phyloP scores from a whole-genome alignment of 2,113 vertebrate species.

The Hiodon tergisus region DNA sequence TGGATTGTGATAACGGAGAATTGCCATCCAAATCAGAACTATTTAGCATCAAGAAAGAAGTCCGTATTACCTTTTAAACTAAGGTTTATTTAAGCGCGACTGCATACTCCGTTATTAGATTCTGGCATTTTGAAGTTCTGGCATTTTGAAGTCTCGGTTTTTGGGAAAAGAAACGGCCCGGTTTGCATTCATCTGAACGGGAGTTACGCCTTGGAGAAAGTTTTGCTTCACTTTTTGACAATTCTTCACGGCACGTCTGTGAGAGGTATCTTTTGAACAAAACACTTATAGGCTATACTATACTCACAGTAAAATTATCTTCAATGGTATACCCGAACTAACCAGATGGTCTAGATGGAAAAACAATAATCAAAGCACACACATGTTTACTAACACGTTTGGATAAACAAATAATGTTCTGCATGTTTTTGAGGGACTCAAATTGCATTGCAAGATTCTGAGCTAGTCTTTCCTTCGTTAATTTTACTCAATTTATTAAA shows the following conservation, averaged over 20 bases:
- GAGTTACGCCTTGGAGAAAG: background rate
- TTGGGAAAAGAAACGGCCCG: background rate
- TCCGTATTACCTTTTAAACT: background rate
- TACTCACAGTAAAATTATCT: too few relatives aligned
- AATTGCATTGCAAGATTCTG: too few relatives aligned
- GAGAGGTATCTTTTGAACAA: background rate
- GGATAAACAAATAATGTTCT: too few relatives aligned
- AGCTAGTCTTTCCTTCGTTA: too few relatives aligned
- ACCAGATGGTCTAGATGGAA: background rate
- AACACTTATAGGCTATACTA: background rate
- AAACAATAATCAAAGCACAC: background rate
- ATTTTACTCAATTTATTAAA: too few relatives aligned
- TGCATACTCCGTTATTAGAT: background rate
- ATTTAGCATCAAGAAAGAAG: constrained; percentile 1
- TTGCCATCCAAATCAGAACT: constrained; percentile 1
- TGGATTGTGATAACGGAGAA: background rate
- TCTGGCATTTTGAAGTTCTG: background rate
- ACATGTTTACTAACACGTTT: background rate
- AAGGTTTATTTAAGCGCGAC: background rate
- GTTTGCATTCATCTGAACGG: background rate
- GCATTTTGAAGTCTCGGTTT: background rate
- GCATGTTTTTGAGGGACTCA: too few relatives aligned
- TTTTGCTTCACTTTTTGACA: constrained; percentile 1
- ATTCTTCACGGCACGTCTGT: background rate
- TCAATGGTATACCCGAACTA: too few relatives aligned